Evolutionary conservation across 2,113 vertebrate genomes (phyloP), one percentile per base, ranked within the genome.

Genomic region (Rhombomys opimus): DNA sequence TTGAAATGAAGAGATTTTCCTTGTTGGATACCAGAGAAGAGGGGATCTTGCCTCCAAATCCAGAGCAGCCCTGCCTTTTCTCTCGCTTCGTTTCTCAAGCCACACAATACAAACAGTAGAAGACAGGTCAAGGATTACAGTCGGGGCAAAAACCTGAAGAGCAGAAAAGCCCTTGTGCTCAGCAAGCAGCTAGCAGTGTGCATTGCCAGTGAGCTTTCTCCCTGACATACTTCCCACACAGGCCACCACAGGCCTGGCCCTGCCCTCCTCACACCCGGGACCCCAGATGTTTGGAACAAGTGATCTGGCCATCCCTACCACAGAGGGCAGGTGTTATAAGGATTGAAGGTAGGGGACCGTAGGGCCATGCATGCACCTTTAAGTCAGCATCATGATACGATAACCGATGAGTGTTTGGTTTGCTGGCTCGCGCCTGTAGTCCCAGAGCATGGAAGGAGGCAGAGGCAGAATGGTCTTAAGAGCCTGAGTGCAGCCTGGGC

Each of bases 41-140:
- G 41, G 54, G 14, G 73, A 77, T 41, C 63, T 46, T 3, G 8
- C 63, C 82, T 87, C n/a, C 4, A 67, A 90, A 61, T 20, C 50
- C 41, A 32, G 17, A 41, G 81, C 13, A 65, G 25, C 27, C 59
- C 52, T 12, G n/a, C 23, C 38, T 41, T 59, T 8, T 30, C 38
- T 46, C 18, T 9, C 27, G 30, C 54, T 85, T 89, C 78, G 89
- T 41, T 95, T 85, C 12, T 94, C 94, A 90, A 97, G 12, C 93
- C 89, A 94, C 90, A 94, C 96, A 94, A 75, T 80, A 0, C 67
- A 84, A 77, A 96, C 7, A 95, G 90, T 1, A 67, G 22, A 86
- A 32, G 72, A 52, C 0, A 0, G 92, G 96, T 93, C 95, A 72
- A 65, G 95, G 87, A 88, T 93, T 65, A 93, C 46, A 76, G 96